phyloP scores from a whole-genome alignment of 2,888 invertebrate species.

The Latheticus oryzae region DNA sequence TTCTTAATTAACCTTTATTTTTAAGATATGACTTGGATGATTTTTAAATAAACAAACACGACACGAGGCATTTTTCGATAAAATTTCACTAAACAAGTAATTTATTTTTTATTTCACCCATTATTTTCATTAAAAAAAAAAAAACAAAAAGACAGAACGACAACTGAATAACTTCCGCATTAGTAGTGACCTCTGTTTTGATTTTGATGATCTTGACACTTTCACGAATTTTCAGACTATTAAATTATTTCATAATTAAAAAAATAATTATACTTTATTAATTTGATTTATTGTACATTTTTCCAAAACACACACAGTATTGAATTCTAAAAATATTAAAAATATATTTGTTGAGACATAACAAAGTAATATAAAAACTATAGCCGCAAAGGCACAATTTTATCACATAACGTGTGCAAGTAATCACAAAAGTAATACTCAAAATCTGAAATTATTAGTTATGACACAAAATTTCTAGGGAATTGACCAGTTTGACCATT shows the following conservation, averaged over 20 bases:
- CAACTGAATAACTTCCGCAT: neutral
- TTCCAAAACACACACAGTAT: too few relatives aligned
- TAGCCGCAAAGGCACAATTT: slow-evolving; percentile 44
- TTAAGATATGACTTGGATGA: neutral
- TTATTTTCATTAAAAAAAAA: slow-evolving; percentile 5
- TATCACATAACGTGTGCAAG: slow-evolving; percentile 50
- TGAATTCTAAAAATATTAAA: too few relatives aligned
- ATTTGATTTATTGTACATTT: too few relatives aligned
- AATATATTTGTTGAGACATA: too few relatives aligned
- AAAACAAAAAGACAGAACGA: slow-evolving; percentile 5
- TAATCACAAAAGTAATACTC: slow-evolving; percentile 44
- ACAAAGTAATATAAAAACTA: too few relatives aligned
- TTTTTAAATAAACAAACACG: neutral
- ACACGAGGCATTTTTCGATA: neutral
- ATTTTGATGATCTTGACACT: neutral
- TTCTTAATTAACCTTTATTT: slow-evolving; percentile 14
- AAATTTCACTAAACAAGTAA: neutral
- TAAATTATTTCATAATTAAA: too few relatives aligned
- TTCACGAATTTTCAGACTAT: slow-evolving; percentile 3
- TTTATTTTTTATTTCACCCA: neutral
- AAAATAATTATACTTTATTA: too few relatives aligned
- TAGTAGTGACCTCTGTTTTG: slow-evolving; percentile 1
- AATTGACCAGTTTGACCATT: slow-evolving; percentile 79
- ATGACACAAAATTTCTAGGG: slow-evolving; percentile 78
- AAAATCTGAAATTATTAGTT: neutral